phyloP scores from a whole-genome alignment of 2,113 vertebrate species.

The Pomatostomus ruficeps region DNA sequence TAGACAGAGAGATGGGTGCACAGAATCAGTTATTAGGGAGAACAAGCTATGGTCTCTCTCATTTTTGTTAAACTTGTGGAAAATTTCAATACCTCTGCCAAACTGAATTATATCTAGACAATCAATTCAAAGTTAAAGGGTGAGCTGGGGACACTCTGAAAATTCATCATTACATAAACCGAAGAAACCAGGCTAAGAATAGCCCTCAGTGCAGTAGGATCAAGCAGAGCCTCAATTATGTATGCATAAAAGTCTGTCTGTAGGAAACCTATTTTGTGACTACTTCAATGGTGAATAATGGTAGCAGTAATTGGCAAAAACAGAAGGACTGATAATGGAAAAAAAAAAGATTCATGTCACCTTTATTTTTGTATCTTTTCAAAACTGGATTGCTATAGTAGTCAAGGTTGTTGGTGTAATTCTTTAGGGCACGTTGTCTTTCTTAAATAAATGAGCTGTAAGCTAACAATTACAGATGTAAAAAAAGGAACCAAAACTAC shows the following conservation, averaged over 20 bases:
- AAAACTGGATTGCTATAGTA: background rate
- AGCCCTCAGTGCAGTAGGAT: background rate
- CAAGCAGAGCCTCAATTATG: constrained; percentile 20
- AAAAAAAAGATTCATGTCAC: background rate
- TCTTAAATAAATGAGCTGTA: background rate
- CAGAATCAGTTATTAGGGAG: background rate
- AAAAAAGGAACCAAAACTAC: background rate
- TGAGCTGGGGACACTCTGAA: background rate
- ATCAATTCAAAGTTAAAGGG: background rate
- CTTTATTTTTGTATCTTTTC: background rate
- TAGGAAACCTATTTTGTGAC: constrained; percentile 1
- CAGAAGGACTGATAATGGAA: background rate
- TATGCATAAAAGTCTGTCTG: constrained; percentile 1
- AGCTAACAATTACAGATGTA: background rate
- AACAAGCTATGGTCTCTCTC: background rate
- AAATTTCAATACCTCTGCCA: background rate
- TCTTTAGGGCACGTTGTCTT: background rate
- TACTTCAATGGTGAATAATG: background rate
- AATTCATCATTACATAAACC: constrained; percentile 42
- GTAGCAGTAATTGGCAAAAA: background rate
- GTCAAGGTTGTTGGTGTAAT: background rate
- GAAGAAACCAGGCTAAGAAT: constrained; percentile 31
- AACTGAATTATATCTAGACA: background rate
- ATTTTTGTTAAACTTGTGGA: background rate
- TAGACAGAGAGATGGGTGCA: background rate